Evolutionary conservation across 2,888 invertebrate genomes (phyloP).

Genomic region (Tenthredo notha): DNA sequence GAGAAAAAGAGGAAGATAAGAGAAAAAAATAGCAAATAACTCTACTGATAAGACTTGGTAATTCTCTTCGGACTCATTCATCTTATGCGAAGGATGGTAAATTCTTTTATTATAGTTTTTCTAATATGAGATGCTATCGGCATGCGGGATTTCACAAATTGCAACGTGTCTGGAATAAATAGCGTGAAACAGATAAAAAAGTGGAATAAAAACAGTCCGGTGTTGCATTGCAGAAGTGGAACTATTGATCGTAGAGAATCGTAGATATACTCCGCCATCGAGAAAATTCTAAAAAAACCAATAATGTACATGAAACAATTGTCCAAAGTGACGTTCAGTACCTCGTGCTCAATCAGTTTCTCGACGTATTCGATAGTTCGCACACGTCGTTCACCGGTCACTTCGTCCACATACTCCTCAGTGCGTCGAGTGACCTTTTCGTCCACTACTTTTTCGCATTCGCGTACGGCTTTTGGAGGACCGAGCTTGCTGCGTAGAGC

Average conservation of each 20-base stretch:
- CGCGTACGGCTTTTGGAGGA: slow-evolving; percentile 90
- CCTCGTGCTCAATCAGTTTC: slow-evolving; percentile 97
- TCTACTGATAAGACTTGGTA: background rate
- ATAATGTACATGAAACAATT: slow-evolving; percentile 23
- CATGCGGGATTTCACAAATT: background rate
- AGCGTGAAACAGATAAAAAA: background rate
- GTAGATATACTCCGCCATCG: background rate
- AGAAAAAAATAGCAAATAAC: background rate
- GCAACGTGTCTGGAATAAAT: background rate
- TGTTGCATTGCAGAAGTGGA: slow-evolving; percentile 8
- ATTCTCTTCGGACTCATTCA: background rate
- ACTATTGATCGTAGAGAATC: background rate
- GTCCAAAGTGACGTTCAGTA: slow-evolving; percentile 77
- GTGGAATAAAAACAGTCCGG: background rate
- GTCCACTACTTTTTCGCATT: slow-evolving; percentile 93
- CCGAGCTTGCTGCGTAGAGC: slow-evolving; percentile 93
- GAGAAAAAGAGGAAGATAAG: background rate
- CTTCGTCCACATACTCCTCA: slow-evolving; percentile 93
- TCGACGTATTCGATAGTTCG: slow-evolving; percentile 96
- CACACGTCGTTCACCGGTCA: slow-evolving; percentile 91
- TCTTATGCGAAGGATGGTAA: background rate
- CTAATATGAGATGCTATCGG: background rate
- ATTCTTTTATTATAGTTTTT: background rate
- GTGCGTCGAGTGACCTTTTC: slow-evolving; percentile 93
- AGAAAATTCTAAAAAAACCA: background rate